A percentile compares a stretch with the other conserved stretches of the same genome.
Evolutionary conservation across 2,888 invertebrate species (phyloP).

Genomic region (Acleris emargana): DNA sequence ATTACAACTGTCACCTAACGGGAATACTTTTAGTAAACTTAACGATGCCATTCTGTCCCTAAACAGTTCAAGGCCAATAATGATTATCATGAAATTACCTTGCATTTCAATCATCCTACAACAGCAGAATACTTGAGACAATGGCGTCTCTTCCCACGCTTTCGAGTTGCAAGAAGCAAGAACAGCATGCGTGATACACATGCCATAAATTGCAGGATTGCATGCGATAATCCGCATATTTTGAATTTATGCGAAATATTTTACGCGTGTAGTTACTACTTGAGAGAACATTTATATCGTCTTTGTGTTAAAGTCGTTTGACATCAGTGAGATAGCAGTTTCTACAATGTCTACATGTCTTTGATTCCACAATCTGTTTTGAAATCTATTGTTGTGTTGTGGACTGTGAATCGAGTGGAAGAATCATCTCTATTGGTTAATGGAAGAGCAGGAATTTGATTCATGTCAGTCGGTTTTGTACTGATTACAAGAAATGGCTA

Average conservation of each 20-base stretch:
- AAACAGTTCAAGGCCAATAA: conserved; percentile 9
- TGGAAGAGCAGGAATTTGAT: too few species aligned
- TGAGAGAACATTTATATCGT: background rate
- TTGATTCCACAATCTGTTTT: too few species aligned
- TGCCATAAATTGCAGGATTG: conserved; percentile 31
- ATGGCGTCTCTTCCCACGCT: conserved; percentile 43
- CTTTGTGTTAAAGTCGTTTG: background rate
- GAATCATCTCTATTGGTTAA: too few species aligned
- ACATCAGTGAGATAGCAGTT: too few species aligned
- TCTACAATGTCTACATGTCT: too few species aligned
- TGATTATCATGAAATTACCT: conserved; percentile 4
- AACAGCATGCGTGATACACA: conserved; percentile 43
- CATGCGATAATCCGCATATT: conserved; percentile 32
- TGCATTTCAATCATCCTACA: conserved; percentile 17
- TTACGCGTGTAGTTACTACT: background rate
- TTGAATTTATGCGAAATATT: conserved; percentile 22
- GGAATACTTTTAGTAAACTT: background rate
- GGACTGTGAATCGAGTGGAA: too few species aligned
- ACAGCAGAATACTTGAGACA: conserved; percentile 16
- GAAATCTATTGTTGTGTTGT: too few species aligned
- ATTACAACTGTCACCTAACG: background rate
- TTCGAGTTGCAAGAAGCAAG: conserved; percentile 37
- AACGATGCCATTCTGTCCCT: background rate
- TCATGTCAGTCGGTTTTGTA: too few species aligned
- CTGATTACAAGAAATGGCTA: too few species aligned